Percentiles rank a stretch among this genome's conserved stretches.
Evolutionary conservation across 1,140 invertebrate species (phyloP).

Genomic region (Monochamus saltuarius): DNA sequence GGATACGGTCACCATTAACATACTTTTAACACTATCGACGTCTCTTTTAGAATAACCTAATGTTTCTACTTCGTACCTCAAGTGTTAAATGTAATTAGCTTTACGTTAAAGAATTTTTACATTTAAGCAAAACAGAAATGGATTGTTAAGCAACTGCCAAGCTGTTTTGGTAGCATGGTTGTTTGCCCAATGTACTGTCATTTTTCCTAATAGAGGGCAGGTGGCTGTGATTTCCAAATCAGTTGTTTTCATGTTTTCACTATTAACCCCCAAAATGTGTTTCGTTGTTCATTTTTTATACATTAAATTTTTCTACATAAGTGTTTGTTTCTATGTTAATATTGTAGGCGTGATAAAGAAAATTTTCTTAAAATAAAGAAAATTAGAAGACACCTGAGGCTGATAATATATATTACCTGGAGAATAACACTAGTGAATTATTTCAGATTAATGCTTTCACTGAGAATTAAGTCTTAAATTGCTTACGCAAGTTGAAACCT

Average conservation of each 20-base stretch:
- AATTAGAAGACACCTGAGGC: too few relatives aligned
- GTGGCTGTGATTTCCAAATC: constrained; percentile 8
- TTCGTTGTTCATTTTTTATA: too few relatives aligned
- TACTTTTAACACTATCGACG: not conserved
- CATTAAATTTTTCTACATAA: too few relatives aligned
- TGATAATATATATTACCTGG: too few relatives aligned
- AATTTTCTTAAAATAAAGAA: too few relatives aligned
- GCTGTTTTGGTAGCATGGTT: constrained; percentile 12
- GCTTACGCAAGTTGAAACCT: too few relatives aligned
- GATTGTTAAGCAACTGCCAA: constrained; percentile 10
- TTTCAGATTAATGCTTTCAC: too few relatives aligned
- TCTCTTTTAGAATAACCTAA: not conserved
- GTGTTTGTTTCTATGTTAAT: too few relatives aligned
- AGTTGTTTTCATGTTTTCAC: not conserved
- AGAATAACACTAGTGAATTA: too few relatives aligned
- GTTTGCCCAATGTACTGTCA: constrained; percentile 1
- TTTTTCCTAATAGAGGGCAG: not conserved
- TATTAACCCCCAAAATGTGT: too few relatives aligned
- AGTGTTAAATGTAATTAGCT: not conserved
- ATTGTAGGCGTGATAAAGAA: too few relatives aligned
- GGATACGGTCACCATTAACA: constrained; percentile 21
- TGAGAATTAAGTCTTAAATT: too few relatives aligned
- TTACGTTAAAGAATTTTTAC: constrained; percentile 2
- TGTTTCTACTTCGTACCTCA: not conserved
- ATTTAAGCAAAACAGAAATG: constrained; percentile 14